Evolutionary conservation across 2,888 invertebrate species (phyloP).

Genomic region (Pediacus dermestoides): DNA sequence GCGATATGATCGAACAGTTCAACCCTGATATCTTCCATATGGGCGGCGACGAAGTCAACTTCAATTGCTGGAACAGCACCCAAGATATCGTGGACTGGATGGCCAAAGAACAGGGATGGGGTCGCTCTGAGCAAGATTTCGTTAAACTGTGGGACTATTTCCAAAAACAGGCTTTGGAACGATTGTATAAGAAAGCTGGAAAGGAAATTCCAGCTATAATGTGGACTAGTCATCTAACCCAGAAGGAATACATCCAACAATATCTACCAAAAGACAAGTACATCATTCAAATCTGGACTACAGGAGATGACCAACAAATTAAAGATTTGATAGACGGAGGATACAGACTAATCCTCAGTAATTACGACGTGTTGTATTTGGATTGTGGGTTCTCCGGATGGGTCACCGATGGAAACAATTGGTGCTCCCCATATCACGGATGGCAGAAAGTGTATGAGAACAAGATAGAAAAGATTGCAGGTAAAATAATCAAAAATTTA

Average conservation of each 20-base stretch:
- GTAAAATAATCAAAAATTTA: constrained; percentile 27
- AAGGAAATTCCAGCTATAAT: constrained; percentile 63
- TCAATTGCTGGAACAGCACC: constrained; percentile 75
- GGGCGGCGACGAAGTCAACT: constrained; percentile 78
- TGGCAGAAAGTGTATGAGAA: constrained; percentile 87
- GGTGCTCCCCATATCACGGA: constrained; percentile 88
- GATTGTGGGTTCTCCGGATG: constrained; percentile 84
- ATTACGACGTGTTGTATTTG: constrained; percentile 81
- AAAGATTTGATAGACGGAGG: constrained; percentile 66
- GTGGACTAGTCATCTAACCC: constrained; percentile 80
- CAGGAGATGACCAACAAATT: constrained; percentile 61
- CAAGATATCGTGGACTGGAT: constrained; percentile 66
- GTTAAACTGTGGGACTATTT: constrained; percentile 72
- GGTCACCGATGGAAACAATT: constrained; percentile 78
- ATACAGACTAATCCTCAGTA: constrained; percentile 76
- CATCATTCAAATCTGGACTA: constrained; percentile 82
- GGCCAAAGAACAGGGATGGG: constrained; percentile 58
- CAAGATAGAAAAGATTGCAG: constrained; percentile 61
- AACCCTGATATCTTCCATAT: constrained; percentile 78
- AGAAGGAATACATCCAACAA: constrained; percentile 59
- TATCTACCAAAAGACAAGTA: constrained; percentile 70
- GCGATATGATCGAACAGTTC: constrained; percentile 71
- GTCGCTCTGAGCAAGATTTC: constrained; percentile 52
- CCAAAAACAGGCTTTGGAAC: constrained; percentile 64
- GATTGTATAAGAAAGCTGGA: constrained; percentile 53